These are phyloP conservation scores for Lates calcarifer DNA, from an alignment of 2,113 vertebrate species.

Conservation along the genomic window DNA sequence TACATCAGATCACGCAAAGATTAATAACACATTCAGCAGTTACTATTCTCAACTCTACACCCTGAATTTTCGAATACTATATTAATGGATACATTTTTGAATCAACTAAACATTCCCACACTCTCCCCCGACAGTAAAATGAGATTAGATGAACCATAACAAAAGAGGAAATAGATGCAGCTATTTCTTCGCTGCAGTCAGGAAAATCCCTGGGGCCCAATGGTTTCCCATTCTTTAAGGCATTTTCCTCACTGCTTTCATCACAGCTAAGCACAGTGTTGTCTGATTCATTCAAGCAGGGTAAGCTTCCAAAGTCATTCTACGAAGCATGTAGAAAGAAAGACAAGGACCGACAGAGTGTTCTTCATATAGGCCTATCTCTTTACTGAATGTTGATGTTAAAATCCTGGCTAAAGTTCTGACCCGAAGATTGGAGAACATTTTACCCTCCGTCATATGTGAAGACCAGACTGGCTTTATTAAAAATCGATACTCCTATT, in stretches of 20 bases:
- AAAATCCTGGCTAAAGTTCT: constrained; percentile 5
- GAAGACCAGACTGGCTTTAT: constrained; percentile 1
- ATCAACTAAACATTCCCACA: not conserved
- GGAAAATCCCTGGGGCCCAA: not conserved
- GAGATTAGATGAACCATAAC: not conserved
- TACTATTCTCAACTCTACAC: not conserved
- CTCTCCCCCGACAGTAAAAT: not conserved
- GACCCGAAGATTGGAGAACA: not conserved
- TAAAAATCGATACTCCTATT: not conserved
- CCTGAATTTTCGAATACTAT: not conserved
- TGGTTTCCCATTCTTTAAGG: not conserved
- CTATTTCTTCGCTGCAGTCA: not conserved
- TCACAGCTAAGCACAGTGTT: not conserved
- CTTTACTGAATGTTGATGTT: not conserved
- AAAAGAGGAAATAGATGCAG: not conserved
- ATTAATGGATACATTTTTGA: not conserved
- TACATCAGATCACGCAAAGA: not conserved
- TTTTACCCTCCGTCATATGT: not conserved
- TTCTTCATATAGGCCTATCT: constrained; percentile 20
- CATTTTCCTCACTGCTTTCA: not conserved
- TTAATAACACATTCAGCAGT: not conserved
- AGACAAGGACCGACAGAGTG: not conserved
- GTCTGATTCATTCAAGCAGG: not conserved
- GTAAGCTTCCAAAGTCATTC: not conserved
- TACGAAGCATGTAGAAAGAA: not conserved